A percentile compares a stretch with the other conserved stretches of the same genome.
These are phyloP conservation scores for Mythimna impura DNA, from an alignment of 2,888 invertebrate species.

Conservation along the genomic window DNA sequence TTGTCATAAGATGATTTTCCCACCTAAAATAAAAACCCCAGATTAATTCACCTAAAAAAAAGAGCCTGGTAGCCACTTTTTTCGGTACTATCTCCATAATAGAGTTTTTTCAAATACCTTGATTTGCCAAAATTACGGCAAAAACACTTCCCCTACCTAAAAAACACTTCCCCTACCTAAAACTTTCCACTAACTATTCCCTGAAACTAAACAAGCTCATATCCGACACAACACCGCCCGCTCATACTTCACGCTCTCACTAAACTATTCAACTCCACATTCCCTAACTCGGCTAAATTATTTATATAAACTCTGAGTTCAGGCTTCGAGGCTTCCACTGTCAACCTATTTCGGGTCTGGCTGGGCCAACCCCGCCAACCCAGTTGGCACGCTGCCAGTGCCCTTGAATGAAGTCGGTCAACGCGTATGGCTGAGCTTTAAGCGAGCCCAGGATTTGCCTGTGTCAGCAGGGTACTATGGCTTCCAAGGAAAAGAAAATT, in stretches of 20 bases:
- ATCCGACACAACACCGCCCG: background rate
- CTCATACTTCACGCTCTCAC: slow-evolving; percentile 18
- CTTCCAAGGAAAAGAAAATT: background rate
- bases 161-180: background rate
- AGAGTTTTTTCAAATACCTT: background rate
- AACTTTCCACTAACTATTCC: background rate
- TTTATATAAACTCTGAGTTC: slow-evolving; percentile 46
- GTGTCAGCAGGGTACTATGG: slow-evolving; percentile 32
- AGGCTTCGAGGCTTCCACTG: slow-evolving; percentile 40
- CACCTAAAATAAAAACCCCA: too few relatives aligned
- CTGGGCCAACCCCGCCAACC: slow-evolving; percentile 66
- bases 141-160: background rate
- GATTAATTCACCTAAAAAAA: too few relatives aligned
- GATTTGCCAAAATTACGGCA: background rate
- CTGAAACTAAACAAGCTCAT: background rate
- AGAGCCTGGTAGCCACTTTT: background rate
- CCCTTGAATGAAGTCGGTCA: slow-evolving; percentile 70
- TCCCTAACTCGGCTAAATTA: slow-evolving; percentile 59
- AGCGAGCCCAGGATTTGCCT: slow-evolving; percentile 46
- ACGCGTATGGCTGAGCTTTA: slow-evolving; percentile 54
- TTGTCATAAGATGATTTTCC: too few relatives aligned
- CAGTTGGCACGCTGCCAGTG: slow-evolving; percentile 69
- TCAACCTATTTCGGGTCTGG: slow-evolving; percentile 64
- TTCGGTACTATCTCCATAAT: background rate
- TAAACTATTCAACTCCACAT: slow-evolving; percentile 54